A percentile compares a stretch with the other conserved stretches of the same genome.
Conservation (phyloP, 2,797 vertebrate species). For the Stomatorhinus walkeri region DNA sequence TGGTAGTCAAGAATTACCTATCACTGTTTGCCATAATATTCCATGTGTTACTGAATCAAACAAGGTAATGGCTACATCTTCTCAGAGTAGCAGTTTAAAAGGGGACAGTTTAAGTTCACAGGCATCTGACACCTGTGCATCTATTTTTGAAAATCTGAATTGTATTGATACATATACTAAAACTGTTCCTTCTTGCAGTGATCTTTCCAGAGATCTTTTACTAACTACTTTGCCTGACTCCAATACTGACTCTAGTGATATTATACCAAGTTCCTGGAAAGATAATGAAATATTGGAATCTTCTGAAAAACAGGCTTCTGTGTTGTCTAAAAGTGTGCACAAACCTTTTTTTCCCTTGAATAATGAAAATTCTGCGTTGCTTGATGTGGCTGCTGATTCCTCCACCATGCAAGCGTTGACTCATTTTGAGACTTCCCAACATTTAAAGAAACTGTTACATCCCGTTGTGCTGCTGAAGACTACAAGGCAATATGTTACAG, state of each 20-base stretch:
- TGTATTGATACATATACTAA: background rate
- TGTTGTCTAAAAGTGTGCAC: background rate
- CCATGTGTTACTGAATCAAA: slow-evolving; percentile 28
- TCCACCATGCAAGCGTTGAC: slow-evolving; percentile 7
- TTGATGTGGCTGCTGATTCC: background rate
- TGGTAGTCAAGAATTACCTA: slow-evolving; percentile 21
- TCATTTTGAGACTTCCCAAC: slow-evolving; percentile 35
- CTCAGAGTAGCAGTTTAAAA: background rate
- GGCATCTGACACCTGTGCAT: background rate
- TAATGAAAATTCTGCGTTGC: background rate
- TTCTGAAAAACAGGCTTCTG: background rate
- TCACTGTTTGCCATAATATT: slow-evolving; percentile 36
- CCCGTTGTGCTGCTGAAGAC: slow-evolving; percentile 58
- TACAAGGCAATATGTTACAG: slow-evolving; percentile 29
- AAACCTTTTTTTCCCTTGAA: background rate
- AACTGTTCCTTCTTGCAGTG: background rate
- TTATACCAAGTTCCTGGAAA: background rate
- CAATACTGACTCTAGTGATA: background rate
- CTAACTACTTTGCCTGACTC: background rate
- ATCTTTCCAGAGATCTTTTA: background rate
- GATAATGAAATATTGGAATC: background rate
- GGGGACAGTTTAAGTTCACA: background rate
- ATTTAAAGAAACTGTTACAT: slow-evolving; percentile 50
- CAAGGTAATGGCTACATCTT: background rate
- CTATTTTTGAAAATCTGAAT: background rate